These are phyloP conservation scores for Sceloporus tristichus DNA, from an alignment of 2,113 vertebrate genomes.

Conservation along the genomic window DNA sequence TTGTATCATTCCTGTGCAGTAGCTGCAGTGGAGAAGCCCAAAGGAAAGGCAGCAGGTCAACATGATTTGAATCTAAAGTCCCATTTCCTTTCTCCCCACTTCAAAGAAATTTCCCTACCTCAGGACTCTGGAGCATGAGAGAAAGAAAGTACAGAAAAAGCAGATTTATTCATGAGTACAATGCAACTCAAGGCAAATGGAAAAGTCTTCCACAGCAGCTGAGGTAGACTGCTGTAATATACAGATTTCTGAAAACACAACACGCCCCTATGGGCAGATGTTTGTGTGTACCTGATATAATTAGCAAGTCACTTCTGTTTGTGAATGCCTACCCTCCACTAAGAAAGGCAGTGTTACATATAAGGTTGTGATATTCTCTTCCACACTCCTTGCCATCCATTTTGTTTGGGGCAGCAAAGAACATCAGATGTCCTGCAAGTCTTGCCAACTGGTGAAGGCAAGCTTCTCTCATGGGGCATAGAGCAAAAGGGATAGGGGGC, in stretches of 20 bases:
- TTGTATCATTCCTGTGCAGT: not conserved
- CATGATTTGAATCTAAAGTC: rapidly evolving
- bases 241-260: not conserved
- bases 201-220: not conserved
- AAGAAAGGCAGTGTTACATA: no score
- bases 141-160: not conserved
- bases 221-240: not conserved
- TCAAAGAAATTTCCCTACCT: not conserved
- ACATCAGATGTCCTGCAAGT: not conserved
- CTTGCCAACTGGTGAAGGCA: no score
- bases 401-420: not conserved
- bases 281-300: not conserved
- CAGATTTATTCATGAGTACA: not conserved
- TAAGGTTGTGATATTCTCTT: no score
- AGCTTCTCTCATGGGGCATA: not conserved
- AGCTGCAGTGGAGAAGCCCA: not conserved
- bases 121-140: not conserved
- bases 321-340: not conserved
- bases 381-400: no score
- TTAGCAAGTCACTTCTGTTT: not conserved
- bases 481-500: not conserved
- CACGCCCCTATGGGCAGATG: not conserved
- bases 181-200: not conserved
- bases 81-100: not conserved
- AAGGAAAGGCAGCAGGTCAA: not conserved